Evolutionary conservation across 1,140 invertebrate species (phyloP).

Genomic region (Bombus balteatus): DNA sequence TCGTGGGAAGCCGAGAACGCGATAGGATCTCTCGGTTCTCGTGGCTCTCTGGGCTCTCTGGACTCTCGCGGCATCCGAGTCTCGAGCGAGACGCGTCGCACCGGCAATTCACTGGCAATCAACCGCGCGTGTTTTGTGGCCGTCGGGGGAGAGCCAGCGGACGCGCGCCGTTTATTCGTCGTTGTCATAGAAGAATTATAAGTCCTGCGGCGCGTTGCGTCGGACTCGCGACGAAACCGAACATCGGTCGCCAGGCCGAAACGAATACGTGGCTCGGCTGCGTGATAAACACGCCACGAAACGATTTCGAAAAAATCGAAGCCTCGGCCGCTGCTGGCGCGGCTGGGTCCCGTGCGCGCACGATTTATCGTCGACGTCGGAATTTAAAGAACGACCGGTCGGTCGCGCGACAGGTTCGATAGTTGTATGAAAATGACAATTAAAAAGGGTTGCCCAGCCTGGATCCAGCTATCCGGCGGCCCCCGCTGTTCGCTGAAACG

Average conservation of each 20-base stretch:
- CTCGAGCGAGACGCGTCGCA: conserved; percentile 64
- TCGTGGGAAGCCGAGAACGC: conserved; percentile 19
- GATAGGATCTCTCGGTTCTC: conserved; percentile 21
- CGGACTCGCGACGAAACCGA: conserved; percentile 13
- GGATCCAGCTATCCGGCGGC: neutral
- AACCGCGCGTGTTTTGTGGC: conserved; percentile 75
- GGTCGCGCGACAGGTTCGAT: conserved; percentile 14
- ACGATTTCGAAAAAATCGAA: conserved; percentile 53
- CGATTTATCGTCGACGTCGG: conserved; percentile 42
- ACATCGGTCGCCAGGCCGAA: neutral
- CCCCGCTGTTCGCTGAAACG: conserved; percentile 19
- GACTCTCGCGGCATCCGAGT: conserved; percentile 28
- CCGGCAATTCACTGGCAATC: conserved; percentile 77
- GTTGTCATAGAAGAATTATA: conserved; percentile 76
- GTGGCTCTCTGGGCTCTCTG: neutral
- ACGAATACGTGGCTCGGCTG: conserved; percentile 38
- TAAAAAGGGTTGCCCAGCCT: conserved; percentile 46
- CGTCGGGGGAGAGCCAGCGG: conserved; percentile 65
- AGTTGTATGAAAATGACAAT: conserved; percentile 53
- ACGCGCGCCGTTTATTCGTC: conserved; percentile 70
- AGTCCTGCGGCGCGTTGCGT: conserved; percentile 60
- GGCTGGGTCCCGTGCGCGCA: neutral
- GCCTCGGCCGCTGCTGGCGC: neutral
- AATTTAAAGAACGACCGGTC: conserved; percentile 55
- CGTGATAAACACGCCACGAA: conserved; percentile 51